Evolutionary conservation across 2,888 invertebrate species (phyloP).

Genomic region (Cabera pusaria): DNA sequence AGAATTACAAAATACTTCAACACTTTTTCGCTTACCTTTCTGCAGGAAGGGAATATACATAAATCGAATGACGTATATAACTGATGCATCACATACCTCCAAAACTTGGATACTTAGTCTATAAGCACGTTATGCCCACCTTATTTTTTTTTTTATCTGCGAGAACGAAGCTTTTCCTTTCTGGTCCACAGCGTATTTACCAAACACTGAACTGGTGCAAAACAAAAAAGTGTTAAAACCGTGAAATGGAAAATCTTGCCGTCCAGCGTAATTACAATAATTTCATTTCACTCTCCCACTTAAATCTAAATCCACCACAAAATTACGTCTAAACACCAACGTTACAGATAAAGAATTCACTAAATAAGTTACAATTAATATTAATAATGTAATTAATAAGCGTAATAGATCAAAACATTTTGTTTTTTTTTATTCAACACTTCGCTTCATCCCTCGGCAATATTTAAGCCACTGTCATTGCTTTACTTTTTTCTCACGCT

Average conservation of each 20-base stretch:
- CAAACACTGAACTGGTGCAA: conserved; percentile 17
- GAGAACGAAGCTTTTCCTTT: no score
- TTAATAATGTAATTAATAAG: conserved; percentile 80
- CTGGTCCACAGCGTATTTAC: no score
- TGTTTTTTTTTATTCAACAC: conserved; percentile 59
- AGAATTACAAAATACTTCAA: no score
- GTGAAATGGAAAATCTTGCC: conserved; percentile 22
- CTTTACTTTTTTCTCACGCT: conserved; percentile 28
- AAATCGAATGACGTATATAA: no score
- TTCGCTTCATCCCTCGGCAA: conserved; percentile 34
- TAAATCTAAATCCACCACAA: conserved; percentile 45
- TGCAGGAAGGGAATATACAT: no score
- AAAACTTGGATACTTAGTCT: no score
- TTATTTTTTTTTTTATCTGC: no score
- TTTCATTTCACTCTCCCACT: conserved; percentile 20
- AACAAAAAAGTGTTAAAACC: conserved; percentile 1
- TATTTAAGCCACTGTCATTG: conserved; percentile 48
- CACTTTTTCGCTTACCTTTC: no score
- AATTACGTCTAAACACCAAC: conserved; percentile 69
- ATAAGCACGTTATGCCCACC: no score
- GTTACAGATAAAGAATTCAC: conserved; percentile 71
- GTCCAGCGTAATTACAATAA: conserved; percentile 13
- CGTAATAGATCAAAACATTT: conserved; percentile 82
- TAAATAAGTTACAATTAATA: conserved; percentile 69
- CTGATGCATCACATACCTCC: no score